Percentiles rank a stretch among this genome's conserved stretches.
Conservation (phyloP, 2,797 vertebrate genomes). For the Phaenicophaeus curvirostris region DNA sequence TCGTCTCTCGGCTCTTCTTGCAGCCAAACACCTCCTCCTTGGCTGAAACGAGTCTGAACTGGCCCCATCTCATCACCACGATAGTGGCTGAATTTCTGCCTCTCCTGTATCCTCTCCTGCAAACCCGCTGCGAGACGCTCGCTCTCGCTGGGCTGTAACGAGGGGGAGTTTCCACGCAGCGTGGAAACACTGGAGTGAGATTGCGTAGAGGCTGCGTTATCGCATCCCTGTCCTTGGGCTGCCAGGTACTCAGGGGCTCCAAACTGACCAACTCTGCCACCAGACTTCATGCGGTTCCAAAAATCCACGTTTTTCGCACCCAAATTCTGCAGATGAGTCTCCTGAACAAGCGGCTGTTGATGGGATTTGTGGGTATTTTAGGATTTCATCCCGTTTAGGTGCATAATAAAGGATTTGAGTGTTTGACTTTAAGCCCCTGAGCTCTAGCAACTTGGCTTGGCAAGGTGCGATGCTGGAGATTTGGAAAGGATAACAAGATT, state of each 20-base stretch:
- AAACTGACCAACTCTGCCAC: not conserved
- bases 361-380: conserved; percentile 10
- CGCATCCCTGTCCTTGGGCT: rapidly evolving
- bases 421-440: conserved; percentile 24
- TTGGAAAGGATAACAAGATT: not conserved
- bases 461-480: not conserved
- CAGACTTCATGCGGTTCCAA: rapidly evolving
- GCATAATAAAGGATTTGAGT: not conserved
- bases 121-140: not conserved
- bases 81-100: conserved; percentile 86
- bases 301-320: not conserved
- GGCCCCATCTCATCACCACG: conserved; percentile 86
- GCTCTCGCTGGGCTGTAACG: not conserved
- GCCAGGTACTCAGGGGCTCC: rapidly evolving
- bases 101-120: conserved; percentile 88
- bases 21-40: conserved; percentile 77
- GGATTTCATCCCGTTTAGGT: not conserved
- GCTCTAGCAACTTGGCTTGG: not conserved
- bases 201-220: rapidly evolving
- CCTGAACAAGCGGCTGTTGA: not conserved
- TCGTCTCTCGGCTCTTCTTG: conserved; percentile 85
- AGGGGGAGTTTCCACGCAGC: not conserved
- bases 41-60: conserved; percentile 80
- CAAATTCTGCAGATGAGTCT: not conserved
- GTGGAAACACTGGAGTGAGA: too few species aligned